Base-by-base conservation (phyloP, 2,797 vertebrate species). In the Labroides dimidiatus region DNA sequence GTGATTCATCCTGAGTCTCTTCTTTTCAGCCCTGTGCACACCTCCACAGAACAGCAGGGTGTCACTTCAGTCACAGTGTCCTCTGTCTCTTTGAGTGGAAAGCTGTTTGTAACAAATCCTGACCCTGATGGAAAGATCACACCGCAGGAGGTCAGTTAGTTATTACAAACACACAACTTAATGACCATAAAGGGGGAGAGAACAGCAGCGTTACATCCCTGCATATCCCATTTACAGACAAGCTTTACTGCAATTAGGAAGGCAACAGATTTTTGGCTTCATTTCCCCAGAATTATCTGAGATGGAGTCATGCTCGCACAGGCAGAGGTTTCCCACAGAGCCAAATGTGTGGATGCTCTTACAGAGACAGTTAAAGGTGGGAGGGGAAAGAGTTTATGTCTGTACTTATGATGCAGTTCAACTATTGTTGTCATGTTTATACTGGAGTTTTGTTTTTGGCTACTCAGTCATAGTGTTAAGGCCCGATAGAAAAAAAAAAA, bases 131-230 rank as follows among this genome's bases (percentile, higher is more conserved):
- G 69, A 23, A 0, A 37, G 10, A 39, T 56, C 72, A 61, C 49
- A 33, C 77, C 37, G 53, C 54, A 36, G 30, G 78, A 53, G 45
- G 42, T 60, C 66, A 53, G 9, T 30, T 33, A 41, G 20, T 53
- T 61, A 16, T 51, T 30, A 44, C 30, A 47, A 56, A 47, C 33
- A 27, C 63, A 43, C 33, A 43, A 27, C 60, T 59, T 64, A 55
- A 80, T 64, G 51, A 41, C 45, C 52, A 52, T 44, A 30, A 74
- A 68, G 47, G 54, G 54, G 58, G 30, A 69, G 43, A n/a, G 24
- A 73, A 52, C 6, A 33, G 19, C 56, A 19, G 7, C 51, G 33
- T n/a, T 48, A 43, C 59, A 62, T 78, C 52, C 51, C 41, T 48
- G 6, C 42, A 72, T n/a, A 62, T 65, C 21, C 23, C 56, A 48